Base-by-base conservation (phyloP, 2,888 invertebrate genomes). In the Zootermopsis nevadensis region DNA sequence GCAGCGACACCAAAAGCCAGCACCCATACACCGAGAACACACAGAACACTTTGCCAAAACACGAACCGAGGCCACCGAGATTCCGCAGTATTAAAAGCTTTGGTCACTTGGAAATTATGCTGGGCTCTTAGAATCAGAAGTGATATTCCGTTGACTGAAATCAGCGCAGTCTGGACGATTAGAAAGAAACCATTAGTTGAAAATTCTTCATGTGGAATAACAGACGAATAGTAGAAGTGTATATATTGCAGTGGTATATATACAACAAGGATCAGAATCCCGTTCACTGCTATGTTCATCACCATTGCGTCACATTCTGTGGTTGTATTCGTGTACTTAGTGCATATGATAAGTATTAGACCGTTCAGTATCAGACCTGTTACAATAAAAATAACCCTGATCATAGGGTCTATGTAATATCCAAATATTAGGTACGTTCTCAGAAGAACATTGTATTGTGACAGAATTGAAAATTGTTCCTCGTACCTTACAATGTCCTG, bases 401-500 rank as follows among this genome's bases (percentile, higher is more conserved):
- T 33, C 22, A 74, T 74, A 24, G 74, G 74, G 4, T 74, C 74
- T 33, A 74, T 38, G 24, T 74, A 74, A 38, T 38, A 31, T 74
- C 74, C 74, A 74, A 38, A 74, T 33, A 74, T 38, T 38, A 74
- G 27, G n/a, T 74, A 38, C 8, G n/a, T 1, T 42, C 7, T 35
- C 38, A 74, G 0, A 42, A 69, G 31, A 31, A 69, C 8, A 10
- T 33, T 69, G 22, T 31, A 27, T 69, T n/a, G 6, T 27, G 60
- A n/a, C n/a, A 60, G 27, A 0, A 8, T 12, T 4, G 27, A 60
- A 27, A 60, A n/a, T 60, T 60, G 60, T 8, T 60, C 10, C 8
- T 60, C 60, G 12, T 60, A 60, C 12, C 24, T 27, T 12, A 27
- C 60, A 27, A 60, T 8, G n/a, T 60, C 60, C 0, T 27, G 24